phyloP scores from a whole-genome alignment of 2,113 vertebrate genomes.

The Chamaea fasciata region DNA sequence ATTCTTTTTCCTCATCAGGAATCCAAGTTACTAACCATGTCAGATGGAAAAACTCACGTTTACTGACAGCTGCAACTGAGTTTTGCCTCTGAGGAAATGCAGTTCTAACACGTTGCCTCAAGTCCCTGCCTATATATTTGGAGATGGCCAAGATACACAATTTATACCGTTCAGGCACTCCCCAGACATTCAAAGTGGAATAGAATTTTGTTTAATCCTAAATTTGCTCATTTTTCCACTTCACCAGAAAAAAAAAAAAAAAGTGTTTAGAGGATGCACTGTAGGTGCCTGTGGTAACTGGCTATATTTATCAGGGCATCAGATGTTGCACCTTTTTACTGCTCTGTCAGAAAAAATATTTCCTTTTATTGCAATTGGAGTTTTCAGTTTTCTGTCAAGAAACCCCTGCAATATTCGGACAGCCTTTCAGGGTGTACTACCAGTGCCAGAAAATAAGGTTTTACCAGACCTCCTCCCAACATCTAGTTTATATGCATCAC shows the following conservation, averaged over 20 bases:
- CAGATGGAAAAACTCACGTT: constrained; percentile 26
- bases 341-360: constrained; percentile 49
- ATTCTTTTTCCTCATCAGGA: not conserved
- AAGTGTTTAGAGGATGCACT: not conserved
- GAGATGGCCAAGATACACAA: constrained; percentile 27
- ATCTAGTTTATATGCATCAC: constrained; percentile 25
- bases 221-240: constrained; percentile 29
- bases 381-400: constrained; percentile 43
- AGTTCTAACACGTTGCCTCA: constrained; percentile 4
- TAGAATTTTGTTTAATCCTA: constrained; percentile 23
- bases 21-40: not conserved
- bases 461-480: constrained; percentile 8
- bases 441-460: constrained; percentile 26
- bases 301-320: constrained; percentile 25
- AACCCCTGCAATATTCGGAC: not conserved
- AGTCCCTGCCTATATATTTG: constrained; percentile 15
- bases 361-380: not conserved
- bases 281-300: not conserved
- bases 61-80: not conserved
- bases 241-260: not conserved
- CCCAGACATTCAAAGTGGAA: not conserved
- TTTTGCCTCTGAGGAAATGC: not conserved
- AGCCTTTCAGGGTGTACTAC: not conserved
- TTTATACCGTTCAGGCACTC: not conserved
- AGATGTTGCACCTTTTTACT: constrained; percentile 31